phyloP scores from a whole-genome alignment of 2,888 invertebrate genomes.

The Allophyes oxyacanthae region DNA sequence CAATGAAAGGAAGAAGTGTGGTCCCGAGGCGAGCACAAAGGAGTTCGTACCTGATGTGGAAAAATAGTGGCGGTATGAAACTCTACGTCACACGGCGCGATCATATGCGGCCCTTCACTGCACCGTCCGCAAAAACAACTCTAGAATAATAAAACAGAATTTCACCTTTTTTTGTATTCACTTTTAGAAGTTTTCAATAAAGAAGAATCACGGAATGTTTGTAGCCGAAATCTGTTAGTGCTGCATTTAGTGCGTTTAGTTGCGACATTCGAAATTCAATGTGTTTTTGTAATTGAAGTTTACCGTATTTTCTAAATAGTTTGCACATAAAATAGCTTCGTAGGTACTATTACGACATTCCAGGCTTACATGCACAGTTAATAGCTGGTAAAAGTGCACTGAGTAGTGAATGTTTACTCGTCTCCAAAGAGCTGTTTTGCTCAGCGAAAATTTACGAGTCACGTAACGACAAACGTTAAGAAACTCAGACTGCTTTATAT shows the following conservation, averaged over 20 bases:
- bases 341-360: background rate
- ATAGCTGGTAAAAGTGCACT: constrained; percentile 15
- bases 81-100: constrained; percentile 52
- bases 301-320: constrained; percentile 2
- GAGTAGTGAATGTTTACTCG: constrained; percentile 20
- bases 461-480: background rate
- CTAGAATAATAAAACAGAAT: constrained; percentile 14
- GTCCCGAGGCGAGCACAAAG: constrained; percentile 69
- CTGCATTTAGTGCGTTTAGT: background rate
- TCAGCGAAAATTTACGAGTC: constrained; percentile 36
- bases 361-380: constrained; percentile 12
- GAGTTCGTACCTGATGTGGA: constrained; percentile 65
- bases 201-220: constrained; percentile 16
- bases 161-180: constrained; percentile 15
- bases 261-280: constrained; percentile 13
- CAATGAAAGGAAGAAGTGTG: constrained; percentile 73
- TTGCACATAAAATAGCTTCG: constrained; percentile 6
- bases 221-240: constrained; percentile 15
- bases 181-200: constrained; percentile 21
- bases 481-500: background rate
- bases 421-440: constrained; percentile 34
- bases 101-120: constrained; percentile 51
- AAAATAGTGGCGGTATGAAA: constrained; percentile 69
- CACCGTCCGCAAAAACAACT: constrained; percentile 60
- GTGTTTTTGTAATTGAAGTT: too few relatives aligned